A percentile compares a stretch with the other conserved stretches of the same genome.
Evolutionary conservation across 1,140 invertebrate genomes (phyloP).

Genomic region (Sarcophaga bullata): DNA sequence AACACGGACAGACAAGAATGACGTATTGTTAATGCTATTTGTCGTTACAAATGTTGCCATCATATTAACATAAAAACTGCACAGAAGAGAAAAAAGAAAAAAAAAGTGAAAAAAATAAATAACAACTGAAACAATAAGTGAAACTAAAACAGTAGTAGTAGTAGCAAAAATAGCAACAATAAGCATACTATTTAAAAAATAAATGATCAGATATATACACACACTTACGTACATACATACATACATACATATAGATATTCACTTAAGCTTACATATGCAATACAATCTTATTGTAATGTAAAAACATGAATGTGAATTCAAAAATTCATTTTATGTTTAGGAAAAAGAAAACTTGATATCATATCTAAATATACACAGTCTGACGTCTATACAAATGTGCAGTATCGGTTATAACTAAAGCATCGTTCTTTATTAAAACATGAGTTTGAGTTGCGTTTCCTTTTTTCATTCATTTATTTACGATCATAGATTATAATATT

Average conservation of each 20-base stretch:
- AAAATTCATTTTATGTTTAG: slow-evolving; percentile 9
- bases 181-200: not conserved
- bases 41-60: slow-evolving; percentile 40
- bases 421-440: too few relatives aligned
- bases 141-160: not conserved
- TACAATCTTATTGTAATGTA: not conserved
- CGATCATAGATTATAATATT: too few relatives aligned
- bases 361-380: too few relatives aligned
- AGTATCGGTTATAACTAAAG: too few relatives aligned
- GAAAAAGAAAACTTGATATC: not conserved
- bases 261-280: too few relatives aligned
- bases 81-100: not conserved
- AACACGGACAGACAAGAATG: slow-evolving; percentile 10
- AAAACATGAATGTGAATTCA: slow-evolving; percentile 1
- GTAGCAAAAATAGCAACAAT: slow-evolving; percentile 20
- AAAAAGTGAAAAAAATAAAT: not conserved
- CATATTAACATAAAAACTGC: slow-evolving; percentile 31
- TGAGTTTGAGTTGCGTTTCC: too few relatives aligned
- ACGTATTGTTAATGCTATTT: slow-evolving; percentile 31
- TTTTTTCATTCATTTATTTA: too few relatives aligned
- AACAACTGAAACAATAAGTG: slow-evolving; percentile 8
- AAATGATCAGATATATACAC: not conserved
- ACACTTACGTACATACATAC: too few relatives aligned
- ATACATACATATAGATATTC: too few relatives aligned
- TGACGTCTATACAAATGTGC: too few relatives aligned